A percentile compares a stretch with the other conserved stretches of the same genome.
phyloP scores from a whole-genome alignment of 1,140 invertebrate species.

The Eulimnadia texana region DNA sequence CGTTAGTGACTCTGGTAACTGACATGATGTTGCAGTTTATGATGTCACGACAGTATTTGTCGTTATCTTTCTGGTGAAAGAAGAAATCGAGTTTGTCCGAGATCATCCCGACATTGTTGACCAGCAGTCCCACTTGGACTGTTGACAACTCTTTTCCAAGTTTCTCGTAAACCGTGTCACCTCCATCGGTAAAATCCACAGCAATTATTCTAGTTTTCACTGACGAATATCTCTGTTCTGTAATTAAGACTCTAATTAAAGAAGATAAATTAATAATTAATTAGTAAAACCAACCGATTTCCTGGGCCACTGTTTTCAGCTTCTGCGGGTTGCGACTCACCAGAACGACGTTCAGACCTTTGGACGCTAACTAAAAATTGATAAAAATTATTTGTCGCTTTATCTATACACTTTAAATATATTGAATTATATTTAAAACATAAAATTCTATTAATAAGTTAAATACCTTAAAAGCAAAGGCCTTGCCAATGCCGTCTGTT shows the following conservation, averaged over 20 bases:
- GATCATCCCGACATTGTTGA: slow-evolving; percentile 92
- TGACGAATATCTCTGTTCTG: slow-evolving; percentile 37
- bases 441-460: background rate
- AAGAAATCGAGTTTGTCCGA: slow-evolving; percentile 54
- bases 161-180: slow-evolving; percentile 50
- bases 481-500: slow-evolving; percentile 86
- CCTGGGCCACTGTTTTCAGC: slow-evolving; percentile 59
- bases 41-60: slow-evolving; percentile 33
- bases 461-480: slow-evolving; percentile 58
- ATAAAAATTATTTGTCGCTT: slow-evolving; percentile 13
- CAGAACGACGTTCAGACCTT: slow-evolving; percentile 55
- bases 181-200: slow-evolving; percentile 57
- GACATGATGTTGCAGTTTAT: slow-evolving; percentile 57
- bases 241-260: slow-evolving; percentile 38
- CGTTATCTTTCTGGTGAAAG: background rate
- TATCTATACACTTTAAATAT: background rate
- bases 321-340: slow-evolving; percentile 73
- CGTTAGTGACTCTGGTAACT: slow-evolving; percentile 59
- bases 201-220: slow-evolving; percentile 67
- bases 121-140: slow-evolving; percentile 75
- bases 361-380: slow-evolving; percentile 49
- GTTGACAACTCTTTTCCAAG: slow-evolving; percentile 55
- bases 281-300: slow-evolving; percentile 47
- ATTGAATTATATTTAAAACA: background rate
- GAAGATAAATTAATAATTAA: background rate